Evolutionary conservation across 92 coral and sea anemone species (phyloP), one percentile per base, ranked within the genome.

Genomic region (Actinostola sp.): DNA sequence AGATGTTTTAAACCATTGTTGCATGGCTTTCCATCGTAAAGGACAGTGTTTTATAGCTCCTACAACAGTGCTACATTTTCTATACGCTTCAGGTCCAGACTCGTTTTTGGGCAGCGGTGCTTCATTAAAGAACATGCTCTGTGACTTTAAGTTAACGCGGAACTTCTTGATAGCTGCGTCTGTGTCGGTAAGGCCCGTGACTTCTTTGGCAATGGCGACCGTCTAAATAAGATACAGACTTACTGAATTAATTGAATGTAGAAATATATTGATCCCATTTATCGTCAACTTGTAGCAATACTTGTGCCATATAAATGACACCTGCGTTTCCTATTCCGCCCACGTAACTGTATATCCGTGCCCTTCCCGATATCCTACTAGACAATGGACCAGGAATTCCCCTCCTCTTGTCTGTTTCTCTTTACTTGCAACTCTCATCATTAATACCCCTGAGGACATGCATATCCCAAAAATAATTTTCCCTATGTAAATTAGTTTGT

Each of bases 21-120:
- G 90, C 26, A 93, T 60, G 0, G 98, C 75, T 45, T 82, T 89
- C 98, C 98, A 93, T 70, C 98, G 78, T 48, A 80, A 79, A 10
- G 98, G 97, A 31, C 98, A 93, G 57, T 81, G 63, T 50, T 59
- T 80, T 71, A 25, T 82, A 13, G 98, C 98, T 0, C 85, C 87
- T 45, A 66, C 76, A 17, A 66, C 68, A 19, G 87, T 51, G 48
- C 69, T 63, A 42, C 98, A 93, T 16, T 46, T 77, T 19, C 24
- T 36, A 32, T 65, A 75, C 3, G 97, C 97, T 41, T 74, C 75
- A 3, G 76, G 64, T 8, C 80, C 73, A 8, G 88, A 67, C 78
- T 93, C 98, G 29, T 91, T 79, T 26, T 81, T 51, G 25, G 98
- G 98, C 49, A 93, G 74, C 15, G 97, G 89, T 16, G 41, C 83